These are phyloP conservation scores for Lepidurus packardi DNA, from an alignment of 1,140 invertebrate genomes.

Conservation along the genomic window DNA sequence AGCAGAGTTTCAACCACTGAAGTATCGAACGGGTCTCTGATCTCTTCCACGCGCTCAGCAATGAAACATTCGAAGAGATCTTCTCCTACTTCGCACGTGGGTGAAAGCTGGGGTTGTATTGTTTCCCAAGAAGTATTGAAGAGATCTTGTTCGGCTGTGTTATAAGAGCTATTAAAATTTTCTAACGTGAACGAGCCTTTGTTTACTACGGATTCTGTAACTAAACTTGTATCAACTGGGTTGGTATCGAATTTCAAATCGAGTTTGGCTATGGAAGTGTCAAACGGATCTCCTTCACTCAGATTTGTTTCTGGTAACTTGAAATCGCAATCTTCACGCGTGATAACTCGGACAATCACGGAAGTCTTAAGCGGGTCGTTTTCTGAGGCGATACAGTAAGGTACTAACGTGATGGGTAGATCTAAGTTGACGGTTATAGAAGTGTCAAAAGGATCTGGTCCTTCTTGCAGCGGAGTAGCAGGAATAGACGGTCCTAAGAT, in stretches of 20 bases:
- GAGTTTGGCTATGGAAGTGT: slow-evolving; percentile 68
- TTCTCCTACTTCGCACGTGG: background rate
- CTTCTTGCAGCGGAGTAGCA: background rate
- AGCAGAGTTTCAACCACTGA: slow-evolving; percentile 39
- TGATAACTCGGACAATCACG: background rate
- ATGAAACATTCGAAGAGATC: slow-evolving; percentile 13
- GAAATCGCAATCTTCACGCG: background rate
- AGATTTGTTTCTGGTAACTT: slow-evolving; percentile 39
- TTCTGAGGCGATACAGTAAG: slow-evolving; percentile 31
- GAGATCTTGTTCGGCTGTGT: slow-evolving; percentile 33
- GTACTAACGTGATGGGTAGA: background rate
- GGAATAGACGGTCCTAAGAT: slow-evolving; percentile 1
- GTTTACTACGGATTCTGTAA: slow-evolving; percentile 34
- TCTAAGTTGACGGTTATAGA: slow-evolving; percentile 28
- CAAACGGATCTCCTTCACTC: slow-evolving; percentile 73
- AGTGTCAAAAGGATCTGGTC: slow-evolving; percentile 39
- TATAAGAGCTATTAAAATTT: slow-evolving; percentile 20
- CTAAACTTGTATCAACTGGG: slow-evolving; percentile 75
- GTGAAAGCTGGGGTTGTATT: background rate
- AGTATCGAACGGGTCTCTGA: slow-evolving; percentile 44
- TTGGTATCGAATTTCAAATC: slow-evolving; percentile 60
- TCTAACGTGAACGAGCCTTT: slow-evolving; percentile 30
- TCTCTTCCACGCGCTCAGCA: slow-evolving; percentile 36
- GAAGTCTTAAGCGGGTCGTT: background rate
- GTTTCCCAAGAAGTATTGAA: slow-evolving; percentile 31